A percentile compares a stretch with the other conserved stretches of the same genome.
These are phyloP conservation scores for Tridacna gigas DNA, from an alignment of 2,888 invertebrate species.

Conservation along the genomic window DNA sequence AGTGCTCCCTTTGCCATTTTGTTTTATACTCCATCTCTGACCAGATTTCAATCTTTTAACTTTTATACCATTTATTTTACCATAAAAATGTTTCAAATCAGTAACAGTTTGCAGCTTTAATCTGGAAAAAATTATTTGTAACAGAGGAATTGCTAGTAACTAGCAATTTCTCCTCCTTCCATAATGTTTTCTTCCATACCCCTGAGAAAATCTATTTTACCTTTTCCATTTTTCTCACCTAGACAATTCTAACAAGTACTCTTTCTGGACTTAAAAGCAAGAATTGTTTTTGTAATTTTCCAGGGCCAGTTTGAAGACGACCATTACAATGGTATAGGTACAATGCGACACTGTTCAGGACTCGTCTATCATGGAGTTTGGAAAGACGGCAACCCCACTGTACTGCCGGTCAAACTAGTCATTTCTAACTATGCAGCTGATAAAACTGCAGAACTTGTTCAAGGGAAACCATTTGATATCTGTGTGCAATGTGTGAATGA, in stretches of 20 bases:
- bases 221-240: not conserved
- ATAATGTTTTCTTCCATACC: not conserved
- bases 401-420: slow-evolving; percentile 78
- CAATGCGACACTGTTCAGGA: slow-evolving; percentile 82
- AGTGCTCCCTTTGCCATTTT: too few species aligned
- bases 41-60: too few species aligned
- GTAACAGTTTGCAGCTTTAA: too few species aligned
- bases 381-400: slow-evolving; percentile 79
- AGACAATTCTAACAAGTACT: not conserved
- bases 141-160: too few species aligned
- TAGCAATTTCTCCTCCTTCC: not conserved
- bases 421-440: slow-evolving; percentile 64
- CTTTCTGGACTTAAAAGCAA: not conserved
- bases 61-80: too few species aligned
- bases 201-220: too few species aligned
- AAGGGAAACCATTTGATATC: slow-evolving; percentile 78
- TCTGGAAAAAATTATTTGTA: too few species aligned
- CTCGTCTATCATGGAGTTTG: slow-evolving; percentile 82
- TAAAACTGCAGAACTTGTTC: slow-evolving; percentile 69
- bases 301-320: slow-evolving; percentile 84
- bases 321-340: slow-evolving; percentile 81
- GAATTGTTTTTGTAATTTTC: not conserved
- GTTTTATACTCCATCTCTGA: too few species aligned
- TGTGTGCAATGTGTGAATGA: slow-evolving; percentile 78
- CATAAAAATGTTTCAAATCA: too few species aligned